Evolutionary conservation across 2,888 invertebrate species (phyloP).

Genomic region (Drosophila crucigera): DNA sequence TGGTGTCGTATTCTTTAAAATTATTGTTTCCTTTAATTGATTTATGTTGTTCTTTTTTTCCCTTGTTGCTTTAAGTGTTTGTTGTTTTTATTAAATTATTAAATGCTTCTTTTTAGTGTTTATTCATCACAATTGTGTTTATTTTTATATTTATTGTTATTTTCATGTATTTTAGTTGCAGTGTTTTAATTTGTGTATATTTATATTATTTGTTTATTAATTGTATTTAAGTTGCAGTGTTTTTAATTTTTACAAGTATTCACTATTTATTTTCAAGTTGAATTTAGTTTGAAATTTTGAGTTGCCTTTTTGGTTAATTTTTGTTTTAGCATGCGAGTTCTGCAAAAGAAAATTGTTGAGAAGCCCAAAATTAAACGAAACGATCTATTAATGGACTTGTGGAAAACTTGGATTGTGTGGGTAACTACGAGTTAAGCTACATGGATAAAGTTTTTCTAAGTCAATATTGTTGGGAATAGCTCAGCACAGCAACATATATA

Average conservation of each 20-base stretch:
- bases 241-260: constrained; percentile 54
- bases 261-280: constrained; percentile 63
- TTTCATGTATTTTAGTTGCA: constrained; percentile 48
- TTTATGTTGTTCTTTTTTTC: constrained; percentile 50
- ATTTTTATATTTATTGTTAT: constrained; percentile 28
- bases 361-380: constrained; percentile 76
- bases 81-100: constrained; percentile 30
- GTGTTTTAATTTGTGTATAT: constrained; percentile 43
- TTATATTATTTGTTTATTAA: constrained; percentile 29
- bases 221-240: constrained; percentile 45
- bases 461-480: not conserved
- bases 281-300: constrained; percentile 65
- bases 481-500: constrained; percentile 29
- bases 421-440: constrained; percentile 20
- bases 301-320: constrained; percentile 58
- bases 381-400: constrained; percentile 56
- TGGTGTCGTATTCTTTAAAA: constrained; percentile 49
- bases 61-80: constrained; percentile 44
- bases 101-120: constrained; percentile 53
- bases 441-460: constrained; percentile 8
- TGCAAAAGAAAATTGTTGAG: constrained; percentile 77
- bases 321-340: constrained; percentile 76
- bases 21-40: constrained; percentile 80
- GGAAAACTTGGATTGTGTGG: constrained; percentile 9
- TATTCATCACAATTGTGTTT: constrained; percentile 67